Percentiles rank a stretch among this genome's conserved stretches.
phyloP scores from a whole-genome alignment of 1,140 invertebrate genomes.

The Zaprionus vittiger region DNA sequence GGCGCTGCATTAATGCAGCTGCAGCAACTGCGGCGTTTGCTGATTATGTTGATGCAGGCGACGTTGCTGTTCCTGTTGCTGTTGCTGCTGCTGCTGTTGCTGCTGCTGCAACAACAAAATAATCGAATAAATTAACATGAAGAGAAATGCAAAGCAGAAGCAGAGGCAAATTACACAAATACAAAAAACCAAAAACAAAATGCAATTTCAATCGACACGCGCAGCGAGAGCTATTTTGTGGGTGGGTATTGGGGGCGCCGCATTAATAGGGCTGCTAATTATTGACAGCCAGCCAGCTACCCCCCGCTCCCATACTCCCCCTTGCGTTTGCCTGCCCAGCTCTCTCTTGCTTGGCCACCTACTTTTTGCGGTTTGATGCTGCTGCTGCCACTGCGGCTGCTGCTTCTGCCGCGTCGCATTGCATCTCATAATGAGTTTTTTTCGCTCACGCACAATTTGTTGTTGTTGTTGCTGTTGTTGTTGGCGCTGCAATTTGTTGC shows the following conservation, averaged over 20 bases:
- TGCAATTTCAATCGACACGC: slow-evolving; percentile 63
- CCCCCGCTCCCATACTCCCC: slow-evolving; percentile 1
- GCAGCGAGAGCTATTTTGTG: slow-evolving; percentile 15
- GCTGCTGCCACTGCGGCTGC: slow-evolving; percentile 17
- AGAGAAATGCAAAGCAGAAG: slow-evolving; percentile 4
- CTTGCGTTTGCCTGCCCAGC: not conserved
- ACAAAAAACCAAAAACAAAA: slow-evolving; percentile 25
- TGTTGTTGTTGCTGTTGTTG: slow-evolving; percentile 35
- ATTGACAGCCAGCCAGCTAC: slow-evolving; percentile 47
- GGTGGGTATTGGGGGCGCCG: slow-evolving; percentile 25
- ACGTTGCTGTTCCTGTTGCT: slow-evolving; percentile 15
- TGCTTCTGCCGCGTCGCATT: slow-evolving; percentile 10
- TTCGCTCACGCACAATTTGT: not conserved
- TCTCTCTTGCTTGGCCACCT: not conserved
- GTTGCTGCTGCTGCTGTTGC: slow-evolving; percentile 51
- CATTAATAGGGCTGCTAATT: slow-evolving; percentile 76
- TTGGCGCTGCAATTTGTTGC: slow-evolving; percentile 42
- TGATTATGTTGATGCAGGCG: slow-evolving; percentile 72
- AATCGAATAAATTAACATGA: slow-evolving; percentile 72
- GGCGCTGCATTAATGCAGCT: slow-evolving; percentile 30
- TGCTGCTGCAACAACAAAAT: slow-evolving; percentile 68
- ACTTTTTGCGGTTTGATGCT: slow-evolving; percentile 40
- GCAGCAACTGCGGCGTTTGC: slow-evolving; percentile 24
- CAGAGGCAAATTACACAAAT: slow-evolving; percentile 20
- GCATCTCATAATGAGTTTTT: slow-evolving; percentile 67